phyloP scores from a whole-genome alignment of 2,888 invertebrate species.

The Epinotia ramella region DNA sequence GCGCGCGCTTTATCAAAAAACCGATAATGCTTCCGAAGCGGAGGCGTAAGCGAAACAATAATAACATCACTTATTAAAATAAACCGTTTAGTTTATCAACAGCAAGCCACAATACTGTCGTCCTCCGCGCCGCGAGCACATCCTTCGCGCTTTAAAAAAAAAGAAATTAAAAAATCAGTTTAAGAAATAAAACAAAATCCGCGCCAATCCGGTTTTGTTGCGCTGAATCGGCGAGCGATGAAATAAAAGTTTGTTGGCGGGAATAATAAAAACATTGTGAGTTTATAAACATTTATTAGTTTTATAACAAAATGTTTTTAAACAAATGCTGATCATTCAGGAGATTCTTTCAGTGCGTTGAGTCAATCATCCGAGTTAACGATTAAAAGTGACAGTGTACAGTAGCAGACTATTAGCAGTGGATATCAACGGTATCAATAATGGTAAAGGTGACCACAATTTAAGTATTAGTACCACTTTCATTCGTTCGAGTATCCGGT shows the following conservation, averaged over 20 bases:
- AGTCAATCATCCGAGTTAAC: not conserved
- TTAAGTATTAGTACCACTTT: slow-evolving; percentile 47
- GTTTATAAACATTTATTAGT: slow-evolving; percentile 37
- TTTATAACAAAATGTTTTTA: slow-evolving; percentile 22
- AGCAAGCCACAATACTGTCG: slow-evolving; percentile 61
- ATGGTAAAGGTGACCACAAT: slow-evolving; percentile 28
- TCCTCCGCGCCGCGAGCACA: slow-evolving; percentile 66
- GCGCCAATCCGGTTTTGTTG: slow-evolving; percentile 68
- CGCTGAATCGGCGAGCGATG: slow-evolving; percentile 60
- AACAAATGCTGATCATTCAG: slow-evolving; percentile 13
- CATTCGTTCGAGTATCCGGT: slow-evolving; percentile 50
- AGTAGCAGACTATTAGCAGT: slow-evolving; percentile 47
- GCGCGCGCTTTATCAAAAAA: slow-evolving; percentile 77
- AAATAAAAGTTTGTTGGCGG: slow-evolving; percentile 56
- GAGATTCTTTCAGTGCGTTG: slow-evolving; percentile 7
- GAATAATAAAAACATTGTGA: slow-evolving; percentile 48
- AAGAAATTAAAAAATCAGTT: slow-evolving; percentile 58
- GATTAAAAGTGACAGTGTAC: slow-evolving; percentile 42
- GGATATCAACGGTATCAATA: slow-evolving; percentile 16
- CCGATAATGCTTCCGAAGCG: slow-evolving; percentile 65
- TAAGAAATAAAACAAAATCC: slow-evolving; percentile 68
- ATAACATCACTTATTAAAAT: slow-evolving; percentile 74
- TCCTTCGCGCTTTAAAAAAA: slow-evolving; percentile 61
- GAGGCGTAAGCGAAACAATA: slow-evolving; percentile 64
- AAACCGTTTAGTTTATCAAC: slow-evolving; percentile 58